Conservation (phyloP, 2,797 vertebrate genomes). For the Chloroceryle inda region DNA sequence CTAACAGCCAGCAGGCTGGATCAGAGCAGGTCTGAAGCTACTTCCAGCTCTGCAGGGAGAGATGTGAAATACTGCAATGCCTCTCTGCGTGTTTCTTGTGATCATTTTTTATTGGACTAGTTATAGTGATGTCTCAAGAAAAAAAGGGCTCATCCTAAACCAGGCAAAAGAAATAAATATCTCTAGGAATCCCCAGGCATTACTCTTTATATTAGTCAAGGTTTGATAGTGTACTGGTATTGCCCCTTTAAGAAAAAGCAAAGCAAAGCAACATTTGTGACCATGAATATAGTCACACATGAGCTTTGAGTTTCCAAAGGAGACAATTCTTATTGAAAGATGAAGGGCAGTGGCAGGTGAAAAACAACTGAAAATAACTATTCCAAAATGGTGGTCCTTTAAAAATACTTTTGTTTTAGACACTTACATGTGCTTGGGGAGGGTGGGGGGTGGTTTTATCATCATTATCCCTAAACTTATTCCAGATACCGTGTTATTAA, state of each 20-base stretch:
- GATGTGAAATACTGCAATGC: background rate
- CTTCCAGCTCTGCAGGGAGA: background rate
- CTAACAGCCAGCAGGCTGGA: background rate
- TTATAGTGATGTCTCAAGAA: background rate
- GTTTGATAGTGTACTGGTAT: background rate
- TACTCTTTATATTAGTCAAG: background rate
- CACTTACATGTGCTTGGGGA: background rate
- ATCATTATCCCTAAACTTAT: background rate
- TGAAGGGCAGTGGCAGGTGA: background rate
- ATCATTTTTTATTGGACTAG: background rate
- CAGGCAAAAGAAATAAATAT: background rate
- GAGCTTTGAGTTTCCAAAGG: background rate
- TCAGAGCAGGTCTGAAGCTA: background rate
- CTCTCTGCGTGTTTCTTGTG: background rate
- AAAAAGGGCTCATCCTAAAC: background rate
- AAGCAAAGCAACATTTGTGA: background rate
- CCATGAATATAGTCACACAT: rapidly evolving
- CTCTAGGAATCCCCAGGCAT: background rate
- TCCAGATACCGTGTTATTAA: background rate
- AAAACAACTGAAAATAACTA: background rate
- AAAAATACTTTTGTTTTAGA: background rate
- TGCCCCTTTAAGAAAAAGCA: background rate
- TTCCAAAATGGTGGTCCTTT: background rate
- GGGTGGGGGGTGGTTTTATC: background rate
- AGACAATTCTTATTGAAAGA: background rate